Percentiles rank a stretch among this genome's conserved stretches.
Evolutionary conservation across 2,888 invertebrate species (phyloP).

Genomic region (Petrophora chlorosata): DNA sequence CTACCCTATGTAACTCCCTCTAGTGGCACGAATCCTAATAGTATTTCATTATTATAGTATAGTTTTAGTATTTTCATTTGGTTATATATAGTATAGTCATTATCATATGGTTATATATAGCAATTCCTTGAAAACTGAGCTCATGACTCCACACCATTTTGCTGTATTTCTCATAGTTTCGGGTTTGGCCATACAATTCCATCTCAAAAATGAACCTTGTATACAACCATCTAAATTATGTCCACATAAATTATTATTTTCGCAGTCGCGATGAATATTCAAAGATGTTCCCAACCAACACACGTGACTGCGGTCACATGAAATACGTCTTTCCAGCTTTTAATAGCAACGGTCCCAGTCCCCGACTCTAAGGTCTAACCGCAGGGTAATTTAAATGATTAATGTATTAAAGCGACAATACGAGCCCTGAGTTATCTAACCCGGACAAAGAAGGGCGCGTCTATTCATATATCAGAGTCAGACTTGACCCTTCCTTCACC

Average conservation of each 20-base stretch:
- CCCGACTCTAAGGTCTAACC: conserved; percentile 47
- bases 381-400: conserved; percentile 65
- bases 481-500: conserved; percentile 72
- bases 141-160: too few species aligned
- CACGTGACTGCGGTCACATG: conserved; percentile 22
- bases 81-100: too few species aligned
- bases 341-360: conserved; percentile 34
- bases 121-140: too few species aligned
- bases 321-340: conserved; percentile 30
- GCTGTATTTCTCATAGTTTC: too few species aligned
- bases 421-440: conserved; percentile 64
- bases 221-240: background rate
- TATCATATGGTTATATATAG: too few species aligned
- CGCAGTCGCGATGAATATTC: conserved; percentile 16
- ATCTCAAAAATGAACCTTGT: background rate
- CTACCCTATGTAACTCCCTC: too few species aligned
- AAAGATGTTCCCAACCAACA: conserved; percentile 24
- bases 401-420: conserved; percentile 69
- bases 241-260: background rate
- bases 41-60: too few species aligned
- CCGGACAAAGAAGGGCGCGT: conserved; percentile 66
- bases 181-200: too few species aligned
- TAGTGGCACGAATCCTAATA: too few species aligned
- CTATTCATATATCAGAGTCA: conserved; percentile 77
- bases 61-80: too few species aligned